Conservation (phyloP, 2,113 vertebrate genomes). For the Thalassarche chlororhynchos region DNA sequence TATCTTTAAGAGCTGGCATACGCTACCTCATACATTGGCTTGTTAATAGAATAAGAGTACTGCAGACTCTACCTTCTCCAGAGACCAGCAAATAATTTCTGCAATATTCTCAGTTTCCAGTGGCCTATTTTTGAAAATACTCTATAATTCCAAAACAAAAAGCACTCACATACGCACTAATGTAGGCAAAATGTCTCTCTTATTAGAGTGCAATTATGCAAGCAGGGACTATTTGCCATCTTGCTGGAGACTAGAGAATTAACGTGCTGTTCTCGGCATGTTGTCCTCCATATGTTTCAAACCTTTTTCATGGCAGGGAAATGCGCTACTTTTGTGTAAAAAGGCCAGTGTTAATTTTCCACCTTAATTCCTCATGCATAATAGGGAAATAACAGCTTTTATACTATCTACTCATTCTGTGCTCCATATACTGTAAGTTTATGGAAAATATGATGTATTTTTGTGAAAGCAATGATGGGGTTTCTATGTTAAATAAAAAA, state of each 20-base stretch:
- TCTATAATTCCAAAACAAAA: constrained; percentile 17
- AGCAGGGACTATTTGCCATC: not conserved
- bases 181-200: not conserved
- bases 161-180: not conserved
- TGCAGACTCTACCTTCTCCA: not conserved
- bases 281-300: not conserved
- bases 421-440: not conserved
- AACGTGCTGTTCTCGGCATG: not conserved
- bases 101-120: constrained; percentile 17
- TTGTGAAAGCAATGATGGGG: not conserved
- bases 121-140: constrained; percentile 33
- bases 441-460: not conserved
- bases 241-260: constrained; percentile 11
- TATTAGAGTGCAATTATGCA: constrained; percentile 1
- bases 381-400: not conserved
- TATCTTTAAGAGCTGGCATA: not conserved
- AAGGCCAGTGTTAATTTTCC: not conserved
- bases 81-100: constrained; percentile 51
- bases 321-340: not conserved
- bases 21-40: not conserved
- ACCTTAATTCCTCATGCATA: not conserved
- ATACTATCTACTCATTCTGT: not conserved
- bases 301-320: not conserved
- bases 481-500: not conserved
- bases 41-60: constrained; percentile 10